Evolutionary conservation across 2,113 vertebrate genomes (phyloP).

Genomic region (Syngnathus scovelli): DNA sequence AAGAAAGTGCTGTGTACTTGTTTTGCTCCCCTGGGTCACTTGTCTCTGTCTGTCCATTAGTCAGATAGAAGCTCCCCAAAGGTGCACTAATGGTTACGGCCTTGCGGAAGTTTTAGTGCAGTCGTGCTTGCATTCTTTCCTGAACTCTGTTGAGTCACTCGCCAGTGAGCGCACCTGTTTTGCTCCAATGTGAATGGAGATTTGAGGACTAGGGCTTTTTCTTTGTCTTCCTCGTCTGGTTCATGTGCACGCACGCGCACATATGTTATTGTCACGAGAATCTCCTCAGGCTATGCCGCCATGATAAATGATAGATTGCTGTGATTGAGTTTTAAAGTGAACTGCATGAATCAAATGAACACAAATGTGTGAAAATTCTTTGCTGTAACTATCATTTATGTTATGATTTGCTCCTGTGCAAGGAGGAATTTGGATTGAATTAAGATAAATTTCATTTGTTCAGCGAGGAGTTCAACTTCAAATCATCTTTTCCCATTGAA

Average conservation of each 20-base stretch:
- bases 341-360: conserved; percentile 20
- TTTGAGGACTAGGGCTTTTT: conserved; percentile 38
- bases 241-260: conserved; percentile 27
- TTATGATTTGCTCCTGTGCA: neutral
- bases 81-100: conserved; percentile 51
- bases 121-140: conserved; percentile 15
- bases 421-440: neutral
- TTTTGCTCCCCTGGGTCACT: conserved; percentile 36
- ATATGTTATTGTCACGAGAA: conserved; percentile 39
- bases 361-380: conserved; percentile 27
- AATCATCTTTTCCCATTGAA: too few species aligned
- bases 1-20: conserved; percentile 33
- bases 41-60: conserved; percentile 48
- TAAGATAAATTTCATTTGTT: too few species aligned
- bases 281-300: conserved; percentile 17
- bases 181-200: conserved; percentile 30
- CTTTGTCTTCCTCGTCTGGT: conserved; percentile 44
- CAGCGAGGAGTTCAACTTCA: too few species aligned
- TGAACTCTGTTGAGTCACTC: conserved; percentile 16
- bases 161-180: conserved; percentile 9
- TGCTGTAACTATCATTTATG: too few species aligned
- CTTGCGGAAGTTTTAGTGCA: conserved; percentile 18
- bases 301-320: conserved; percentile 15
- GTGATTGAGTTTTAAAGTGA: conserved; percentile 14
- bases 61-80: conserved; percentile 43